phyloP scores from a whole-genome alignment of 2,888 invertebrate genomes.

The Drosophila atripex region DNA sequence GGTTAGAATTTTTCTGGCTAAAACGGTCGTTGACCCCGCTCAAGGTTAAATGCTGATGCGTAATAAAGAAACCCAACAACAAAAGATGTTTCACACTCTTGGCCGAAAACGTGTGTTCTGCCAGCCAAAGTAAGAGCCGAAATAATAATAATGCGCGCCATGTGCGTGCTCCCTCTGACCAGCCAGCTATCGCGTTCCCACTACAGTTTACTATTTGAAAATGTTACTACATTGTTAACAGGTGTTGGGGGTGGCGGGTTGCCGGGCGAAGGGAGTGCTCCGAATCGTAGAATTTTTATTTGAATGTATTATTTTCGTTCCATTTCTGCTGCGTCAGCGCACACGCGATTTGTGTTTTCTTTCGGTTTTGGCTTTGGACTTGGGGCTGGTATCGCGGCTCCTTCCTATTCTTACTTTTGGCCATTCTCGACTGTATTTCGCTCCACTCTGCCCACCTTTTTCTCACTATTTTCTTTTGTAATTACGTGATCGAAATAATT shows the following conservation, averaged over 20 bases:
- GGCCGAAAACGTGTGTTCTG: constrained; percentile 58
- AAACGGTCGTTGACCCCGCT: constrained; percentile 81
- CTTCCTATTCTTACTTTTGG: constrained; percentile 12
- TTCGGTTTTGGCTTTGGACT: background rate
- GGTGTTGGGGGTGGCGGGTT: background rate
- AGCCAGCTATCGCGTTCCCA: constrained; percentile 2
- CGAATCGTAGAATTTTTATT: constrained; percentile 24
- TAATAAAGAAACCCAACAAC: constrained; percentile 60
- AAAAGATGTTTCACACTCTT: constrained; percentile 68
- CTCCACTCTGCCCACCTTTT: background rate
- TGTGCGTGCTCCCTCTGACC: constrained; percentile 36
- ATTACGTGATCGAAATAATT: constrained; percentile 47
- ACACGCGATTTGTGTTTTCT: constrained; percentile 48
- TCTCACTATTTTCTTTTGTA: constrained; percentile 36
- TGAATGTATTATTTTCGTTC: constrained; percentile 7
- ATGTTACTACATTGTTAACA: constrained; percentile 24
- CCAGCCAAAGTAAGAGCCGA: constrained; percentile 12
- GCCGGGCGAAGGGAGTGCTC: background rate
- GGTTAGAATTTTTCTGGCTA: constrained; percentile 76
- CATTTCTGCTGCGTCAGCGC: constrained; percentile 73
- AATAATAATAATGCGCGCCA: constrained; percentile 40
- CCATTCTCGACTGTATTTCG: constrained; percentile 6
- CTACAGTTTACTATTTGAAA: constrained; percentile 33
- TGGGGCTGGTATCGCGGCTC: too few relatives aligned
- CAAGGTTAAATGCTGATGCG: constrained; percentile 81